Percentiles rank a stretch among this genome's conserved stretches.
Evolutionary conservation across 2,888 invertebrate genomes (phyloP).

Genomic region (Cremastinae sp.): DNA sequence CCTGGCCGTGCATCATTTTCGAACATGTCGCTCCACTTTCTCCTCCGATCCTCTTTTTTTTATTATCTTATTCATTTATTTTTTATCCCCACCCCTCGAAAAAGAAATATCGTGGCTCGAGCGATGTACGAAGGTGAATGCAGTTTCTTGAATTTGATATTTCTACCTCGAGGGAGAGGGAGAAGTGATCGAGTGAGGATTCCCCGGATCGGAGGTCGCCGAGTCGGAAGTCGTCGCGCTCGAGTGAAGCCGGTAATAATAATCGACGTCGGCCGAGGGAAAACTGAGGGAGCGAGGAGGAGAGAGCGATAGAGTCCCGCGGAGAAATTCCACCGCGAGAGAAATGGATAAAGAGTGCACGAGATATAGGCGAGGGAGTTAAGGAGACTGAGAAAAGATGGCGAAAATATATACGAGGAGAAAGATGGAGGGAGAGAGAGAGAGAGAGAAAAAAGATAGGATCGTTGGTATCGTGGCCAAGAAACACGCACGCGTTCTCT

Average conservation of each 20-base stretch:
- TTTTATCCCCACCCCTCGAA: neutral
- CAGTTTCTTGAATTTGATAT: neutral
- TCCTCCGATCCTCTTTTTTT: neutral
- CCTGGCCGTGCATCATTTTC: conserved; percentile 19
- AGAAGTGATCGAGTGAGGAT: conserved; percentile 4
- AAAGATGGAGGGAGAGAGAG: conserved; percentile 12
- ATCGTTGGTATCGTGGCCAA: conserved; percentile 65
- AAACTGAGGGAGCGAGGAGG: conserved; percentile 16
- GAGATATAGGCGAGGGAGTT: conserved; percentile 26
- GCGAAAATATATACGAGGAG: conserved; percentile 22
- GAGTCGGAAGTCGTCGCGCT: conserved; percentile 61
- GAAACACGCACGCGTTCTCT: conserved; percentile 60
- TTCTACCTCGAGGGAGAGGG: neutral
- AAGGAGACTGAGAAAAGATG: conserved; percentile 14
- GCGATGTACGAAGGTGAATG: neutral
- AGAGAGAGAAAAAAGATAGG: conserved; percentile 57
- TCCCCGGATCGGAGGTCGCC: conserved; percentile 11
- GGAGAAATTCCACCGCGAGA: conserved; percentile 53
- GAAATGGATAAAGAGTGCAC: conserved; percentile 48
- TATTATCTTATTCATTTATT: neutral
- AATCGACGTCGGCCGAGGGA: conserved; percentile 46
- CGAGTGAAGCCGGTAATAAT: conserved; percentile 56
- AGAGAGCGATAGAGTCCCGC: conserved; percentile 25
- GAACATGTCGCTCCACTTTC: conserved; percentile 48
- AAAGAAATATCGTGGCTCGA: neutral